These are phyloP conservation scores for Cherax destructor DNA, from an alignment of 1,140 invertebrate species.

Conservation along the genomic window DNA sequence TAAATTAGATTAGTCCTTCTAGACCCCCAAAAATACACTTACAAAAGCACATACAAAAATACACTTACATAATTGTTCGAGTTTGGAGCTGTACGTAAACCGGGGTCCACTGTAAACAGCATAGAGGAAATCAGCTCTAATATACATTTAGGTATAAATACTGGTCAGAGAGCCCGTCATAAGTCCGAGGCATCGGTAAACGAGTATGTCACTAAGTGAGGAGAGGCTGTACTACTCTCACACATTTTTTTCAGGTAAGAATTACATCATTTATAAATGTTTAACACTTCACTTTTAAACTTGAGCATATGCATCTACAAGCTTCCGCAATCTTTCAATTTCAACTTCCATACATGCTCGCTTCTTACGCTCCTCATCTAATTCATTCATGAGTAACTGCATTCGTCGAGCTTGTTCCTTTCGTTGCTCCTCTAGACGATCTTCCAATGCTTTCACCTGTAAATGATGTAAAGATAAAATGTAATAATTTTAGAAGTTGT, in stretches of 20 bases:
- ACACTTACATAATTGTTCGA: too few species aligned
- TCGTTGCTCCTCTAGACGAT: slow-evolving; percentile 56
- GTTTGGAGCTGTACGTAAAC: too few species aligned
- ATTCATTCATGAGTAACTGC: slow-evolving; percentile 57
- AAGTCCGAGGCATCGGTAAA: too few species aligned
- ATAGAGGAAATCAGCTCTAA: too few species aligned
- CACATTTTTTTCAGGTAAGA: background rate
- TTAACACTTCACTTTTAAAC: slow-evolving; percentile 22
- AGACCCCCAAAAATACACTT: too few species aligned
- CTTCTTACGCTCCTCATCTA: slow-evolving; percentile 69
- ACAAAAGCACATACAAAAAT: too few species aligned
- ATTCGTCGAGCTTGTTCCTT: slow-evolving; percentile 57
- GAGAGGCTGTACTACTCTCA: background rate
- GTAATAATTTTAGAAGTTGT: too few species aligned
- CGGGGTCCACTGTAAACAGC: too few species aligned
- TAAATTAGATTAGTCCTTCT: too few species aligned
- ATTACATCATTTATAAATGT: background rate
- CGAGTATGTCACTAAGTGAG: too few species aligned
- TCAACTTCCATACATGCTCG: slow-evolving; percentile 67
- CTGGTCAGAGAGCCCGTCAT: too few species aligned
- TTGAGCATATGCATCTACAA: slow-evolving; percentile 63
- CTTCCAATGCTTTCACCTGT: slow-evolving; percentile 58
- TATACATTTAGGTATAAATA: too few species aligned
- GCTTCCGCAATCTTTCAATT: slow-evolving; percentile 58
- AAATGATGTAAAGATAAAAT: background rate